phyloP scores from a whole-genome alignment of 1,140 invertebrate genomes.

The Nasonia vitripennis region DNA sequence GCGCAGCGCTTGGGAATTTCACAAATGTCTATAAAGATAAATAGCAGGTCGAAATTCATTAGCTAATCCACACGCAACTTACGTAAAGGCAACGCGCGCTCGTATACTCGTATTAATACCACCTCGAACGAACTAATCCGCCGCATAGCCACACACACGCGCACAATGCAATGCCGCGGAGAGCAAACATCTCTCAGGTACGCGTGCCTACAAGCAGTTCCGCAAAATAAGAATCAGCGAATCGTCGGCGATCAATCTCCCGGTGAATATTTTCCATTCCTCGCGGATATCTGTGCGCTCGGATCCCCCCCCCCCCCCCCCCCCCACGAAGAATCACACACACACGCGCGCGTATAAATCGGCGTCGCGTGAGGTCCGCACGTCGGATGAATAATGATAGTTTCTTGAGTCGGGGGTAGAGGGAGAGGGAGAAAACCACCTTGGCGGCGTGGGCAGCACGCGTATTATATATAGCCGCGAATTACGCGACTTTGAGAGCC shows the following conservation, averaged over 20 bases:
- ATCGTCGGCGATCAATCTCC: slow-evolving; percentile 57
- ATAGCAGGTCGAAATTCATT: neutral
- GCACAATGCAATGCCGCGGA: neutral
- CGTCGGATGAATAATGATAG: slow-evolving; percentile 64
- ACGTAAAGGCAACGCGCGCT: no score
- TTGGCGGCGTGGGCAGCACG: slow-evolving; percentile 41
- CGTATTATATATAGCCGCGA: slow-evolving; percentile 6
- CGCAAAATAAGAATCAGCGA: slow-evolving; percentile 52
- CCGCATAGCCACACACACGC: neutral
- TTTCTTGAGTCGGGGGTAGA: slow-evolving; percentile 38
- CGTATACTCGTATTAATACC: no score
- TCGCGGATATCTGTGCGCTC: neutral
- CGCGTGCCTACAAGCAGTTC: slow-evolving; percentile 24
- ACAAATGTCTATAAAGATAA: neutral
- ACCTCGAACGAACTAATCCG: neutral
- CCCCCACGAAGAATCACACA: neutral
- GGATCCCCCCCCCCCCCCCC: neutral
- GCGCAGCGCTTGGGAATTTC: neutral
- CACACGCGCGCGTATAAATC: slow-evolving; percentile 53
- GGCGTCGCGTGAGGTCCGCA: slow-evolving; percentile 61
- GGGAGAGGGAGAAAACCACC: slow-evolving; percentile 32
- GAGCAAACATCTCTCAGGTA: slow-evolving; percentile 31
- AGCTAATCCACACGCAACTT: neutral
- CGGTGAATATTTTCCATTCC: slow-evolving; percentile 22
- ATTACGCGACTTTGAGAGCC: slow-evolving; percentile 20